Evolutionary conservation across 2,113 vertebrate genomes (phyloP), one percentile per base, ranked within the genome.

Genomic region (Brachypodius melanocephalos): DNA sequence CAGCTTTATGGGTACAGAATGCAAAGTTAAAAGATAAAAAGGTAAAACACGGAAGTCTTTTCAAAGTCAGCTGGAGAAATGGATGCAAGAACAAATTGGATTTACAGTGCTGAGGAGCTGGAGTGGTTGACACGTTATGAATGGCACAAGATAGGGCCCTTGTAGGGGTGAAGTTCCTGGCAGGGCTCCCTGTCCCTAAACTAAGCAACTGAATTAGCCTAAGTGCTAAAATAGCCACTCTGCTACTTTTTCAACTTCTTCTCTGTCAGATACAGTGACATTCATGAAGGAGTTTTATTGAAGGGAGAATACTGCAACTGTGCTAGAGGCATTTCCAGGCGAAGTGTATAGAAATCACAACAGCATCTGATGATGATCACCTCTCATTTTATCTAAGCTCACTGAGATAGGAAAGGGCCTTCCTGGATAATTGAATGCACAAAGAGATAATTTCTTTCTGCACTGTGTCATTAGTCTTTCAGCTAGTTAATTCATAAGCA

Each of bases 81-180:
- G 42, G 49, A 46, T 68, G 43, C 29, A 68, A 65, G 77, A 79
- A 49, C 16, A 57, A 72, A 38, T 7, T 68, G 7, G 25, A 34
- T 48, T 67, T 65, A 34, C 20, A 24, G 32, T 25, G 78, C 45
- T 0, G 2, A 55, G 75, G 36, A 80, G 57, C 24, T 0, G 0
- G 38, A 1, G 4, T 7, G 15, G 62, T 80, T 83, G 67, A 10
- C 16, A 1, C 0, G 0, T 57, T 69, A 48, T 45, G 55, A 68
- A 77, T 31, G 52, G 73, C 48, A 26, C 28, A 34, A 16, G 59
- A 71, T 31, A 59, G 68, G 38, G 63, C 49, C 10, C 51, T 82
- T 48, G 83, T 46, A 43, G 63, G 51, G 40, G 46, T 54, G 65
- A 63, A 71, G 67, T 38, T 54, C 54, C 36, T 83, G 68, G 17